These are phyloP conservation scores for Poeciliopsis paucimaculata DNA, from an alignment of 2,797 vertebrate species.

Conservation along the genomic window DNA sequence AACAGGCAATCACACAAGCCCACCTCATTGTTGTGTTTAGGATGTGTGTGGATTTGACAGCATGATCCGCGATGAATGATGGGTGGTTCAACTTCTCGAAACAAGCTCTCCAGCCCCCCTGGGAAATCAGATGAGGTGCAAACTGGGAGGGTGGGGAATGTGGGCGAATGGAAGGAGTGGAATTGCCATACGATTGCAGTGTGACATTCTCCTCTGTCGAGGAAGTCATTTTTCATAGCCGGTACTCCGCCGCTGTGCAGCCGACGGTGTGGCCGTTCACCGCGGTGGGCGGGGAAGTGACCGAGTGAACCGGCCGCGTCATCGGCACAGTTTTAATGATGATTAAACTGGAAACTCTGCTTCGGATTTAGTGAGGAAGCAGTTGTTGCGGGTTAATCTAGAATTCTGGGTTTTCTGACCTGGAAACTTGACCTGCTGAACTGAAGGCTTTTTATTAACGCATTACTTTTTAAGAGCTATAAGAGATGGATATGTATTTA, in stretches of 20 bases:
- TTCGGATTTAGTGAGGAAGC: slow-evolving; percentile 22
- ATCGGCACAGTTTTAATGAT: slow-evolving; percentile 40
- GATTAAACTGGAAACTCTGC: slow-evolving; percentile 36
- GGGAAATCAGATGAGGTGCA: slow-evolving; percentile 80
- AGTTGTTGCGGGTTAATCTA: neutral
- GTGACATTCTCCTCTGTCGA: slow-evolving; percentile 60
- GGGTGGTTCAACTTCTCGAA: slow-evolving; percentile 69
- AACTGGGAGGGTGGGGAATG: slow-evolving; percentile 21
- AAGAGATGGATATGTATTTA: neutral
- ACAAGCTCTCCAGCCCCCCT: slow-evolving; percentile 66
- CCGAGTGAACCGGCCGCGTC: slow-evolving; percentile 15
- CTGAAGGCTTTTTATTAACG: neutral
- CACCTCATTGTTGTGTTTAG: slow-evolving; percentile 61
- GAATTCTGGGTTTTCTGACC: neutral
- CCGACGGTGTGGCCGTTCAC: slow-evolving; percentile 29
- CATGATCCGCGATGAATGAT: slow-evolving; percentile 73
- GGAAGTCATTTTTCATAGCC: slow-evolving; percentile 64
- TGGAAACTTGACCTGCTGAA: neutral
- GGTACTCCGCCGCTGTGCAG: slow-evolving; percentile 2
- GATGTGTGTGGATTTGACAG: slow-evolving; percentile 64
- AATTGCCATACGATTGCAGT: slow-evolving; percentile 51
- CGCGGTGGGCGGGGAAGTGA: slow-evolving; percentile 15
- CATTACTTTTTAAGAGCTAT: neutral
- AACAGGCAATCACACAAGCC: slow-evolving; percentile 22
- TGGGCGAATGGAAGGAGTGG: slow-evolving; percentile 16